phyloP scores from a whole-genome alignment of 2,797 vertebrate genomes.

The Mus caroli region DNA sequence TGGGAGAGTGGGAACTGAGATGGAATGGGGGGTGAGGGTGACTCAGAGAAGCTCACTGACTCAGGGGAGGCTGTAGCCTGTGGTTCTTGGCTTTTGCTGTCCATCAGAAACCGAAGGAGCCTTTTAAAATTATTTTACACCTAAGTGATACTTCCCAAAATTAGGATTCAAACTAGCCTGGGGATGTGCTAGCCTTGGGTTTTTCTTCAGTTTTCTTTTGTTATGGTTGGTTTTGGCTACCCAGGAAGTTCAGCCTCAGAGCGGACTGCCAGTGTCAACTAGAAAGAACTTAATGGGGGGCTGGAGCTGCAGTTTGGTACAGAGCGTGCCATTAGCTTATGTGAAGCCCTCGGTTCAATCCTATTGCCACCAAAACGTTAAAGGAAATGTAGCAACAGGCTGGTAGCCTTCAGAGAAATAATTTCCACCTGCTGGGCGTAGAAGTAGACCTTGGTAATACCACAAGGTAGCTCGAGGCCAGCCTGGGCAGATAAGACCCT shows the following conservation, averaged over 20 bases:
- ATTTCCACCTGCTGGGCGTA: neutral
- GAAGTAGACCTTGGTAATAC: neutral
- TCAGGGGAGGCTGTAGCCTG: neutral
- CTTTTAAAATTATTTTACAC: neutral
- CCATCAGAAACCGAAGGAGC: neutral
- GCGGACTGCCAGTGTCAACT: neutral
- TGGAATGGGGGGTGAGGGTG: neutral
- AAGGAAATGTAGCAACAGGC: neutral
- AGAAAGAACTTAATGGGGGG: neutral
- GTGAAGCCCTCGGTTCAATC: neutral
- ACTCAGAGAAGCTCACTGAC: neutral
- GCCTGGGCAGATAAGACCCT: neutral
- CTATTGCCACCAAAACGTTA: neutral
- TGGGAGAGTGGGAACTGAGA: neutral
- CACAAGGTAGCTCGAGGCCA: neutral
- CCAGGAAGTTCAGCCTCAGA: neutral
- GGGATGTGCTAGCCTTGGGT: neutral
- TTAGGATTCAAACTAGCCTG: neutral
- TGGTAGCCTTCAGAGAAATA: neutral
- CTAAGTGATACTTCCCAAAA: neutral
- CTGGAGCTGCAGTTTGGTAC: too few relatives aligned
- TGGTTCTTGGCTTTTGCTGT: neutral
- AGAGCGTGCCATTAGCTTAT: neutral
- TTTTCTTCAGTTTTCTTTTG: neutral
- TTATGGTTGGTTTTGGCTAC: neutral